Conservation (phyloP, 2,888 invertebrate species). For the Notocelia uddmanniana region DNA sequence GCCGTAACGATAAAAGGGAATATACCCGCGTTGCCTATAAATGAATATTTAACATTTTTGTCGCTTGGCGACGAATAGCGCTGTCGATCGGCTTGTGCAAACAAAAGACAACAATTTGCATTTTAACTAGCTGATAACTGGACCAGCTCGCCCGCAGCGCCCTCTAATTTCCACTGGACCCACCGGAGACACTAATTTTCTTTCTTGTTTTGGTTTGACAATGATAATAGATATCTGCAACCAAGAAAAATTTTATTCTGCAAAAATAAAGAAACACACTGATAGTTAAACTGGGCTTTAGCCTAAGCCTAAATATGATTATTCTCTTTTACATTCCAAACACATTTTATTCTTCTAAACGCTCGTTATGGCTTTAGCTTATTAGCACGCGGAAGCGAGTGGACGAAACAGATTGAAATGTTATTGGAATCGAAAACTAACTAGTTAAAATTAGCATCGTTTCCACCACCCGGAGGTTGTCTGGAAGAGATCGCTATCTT, state of each 20-base stretch:
- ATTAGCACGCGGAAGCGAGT: neutral
- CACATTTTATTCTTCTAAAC: too few species aligned
- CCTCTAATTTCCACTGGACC: conserved; percentile 69
- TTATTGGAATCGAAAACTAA: neutral
- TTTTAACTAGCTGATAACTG: conserved; percentile 82
- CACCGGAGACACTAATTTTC: conserved; percentile 68
- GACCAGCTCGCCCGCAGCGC: conserved; percentile 64
- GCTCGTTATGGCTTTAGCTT: too few species aligned
- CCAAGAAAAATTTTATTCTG: too few species aligned
- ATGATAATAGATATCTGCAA: conserved; percentile 48
- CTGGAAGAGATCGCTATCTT: too few species aligned
- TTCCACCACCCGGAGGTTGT: too few species aligned
- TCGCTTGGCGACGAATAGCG: conserved; percentile 56
- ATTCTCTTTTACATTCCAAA: neutral
- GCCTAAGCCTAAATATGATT: neutral
- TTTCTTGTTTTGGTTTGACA: conserved; percentile 65
- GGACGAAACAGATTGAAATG: neutral
- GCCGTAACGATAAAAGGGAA: conserved; percentile 59
- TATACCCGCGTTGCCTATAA: conserved; percentile 68
- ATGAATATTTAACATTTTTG: conserved; percentile 77
- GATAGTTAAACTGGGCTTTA: neutral
- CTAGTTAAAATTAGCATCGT: too few species aligned
- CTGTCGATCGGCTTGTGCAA: conserved; percentile 69
- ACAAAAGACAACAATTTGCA: conserved; percentile 82
- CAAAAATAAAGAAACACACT: too few species aligned